phyloP scores from a whole-genome alignment of 2,797 vertebrate genomes.

The Vireo griseus region DNA sequence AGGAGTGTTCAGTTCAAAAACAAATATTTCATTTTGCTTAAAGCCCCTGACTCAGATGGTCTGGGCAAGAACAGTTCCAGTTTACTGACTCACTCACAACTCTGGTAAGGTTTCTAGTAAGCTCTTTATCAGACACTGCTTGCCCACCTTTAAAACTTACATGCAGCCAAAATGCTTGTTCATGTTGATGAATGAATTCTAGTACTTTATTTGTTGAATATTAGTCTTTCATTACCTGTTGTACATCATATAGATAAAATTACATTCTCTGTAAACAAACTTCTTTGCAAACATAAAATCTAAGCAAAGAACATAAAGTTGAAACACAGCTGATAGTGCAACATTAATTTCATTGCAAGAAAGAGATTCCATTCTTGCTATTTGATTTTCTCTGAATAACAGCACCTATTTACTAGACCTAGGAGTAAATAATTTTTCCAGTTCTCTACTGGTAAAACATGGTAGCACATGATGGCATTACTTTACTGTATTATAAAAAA shows the following conservation, averaged over 20 bases:
- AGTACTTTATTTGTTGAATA: background rate
- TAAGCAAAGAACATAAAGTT: constrained; percentile 20
- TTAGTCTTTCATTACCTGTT: background rate
- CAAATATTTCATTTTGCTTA: background rate
- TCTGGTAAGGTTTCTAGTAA: background rate
- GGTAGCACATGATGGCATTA: background rate
- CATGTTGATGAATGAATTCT: background rate
- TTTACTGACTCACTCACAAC: background rate
- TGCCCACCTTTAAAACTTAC: background rate
- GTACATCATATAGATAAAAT: background rate
- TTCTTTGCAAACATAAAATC: constrained; percentile 35
- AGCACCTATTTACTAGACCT: background rate
- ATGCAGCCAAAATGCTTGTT: background rate
- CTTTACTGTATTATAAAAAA: constrained; percentile 1
- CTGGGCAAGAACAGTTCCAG: background rate
- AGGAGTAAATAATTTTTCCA: background rate
- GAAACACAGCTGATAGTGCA: background rate
- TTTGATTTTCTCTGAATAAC: constrained; percentile 33
- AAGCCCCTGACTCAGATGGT: background rate
- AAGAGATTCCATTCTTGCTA: background rate
- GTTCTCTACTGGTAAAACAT: background rate
- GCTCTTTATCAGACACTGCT: background rate
- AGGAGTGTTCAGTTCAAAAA: background rate
- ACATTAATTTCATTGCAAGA: background rate
- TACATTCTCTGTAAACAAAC: background rate